Evolutionary conservation across 2,797 vertebrate genomes (phyloP).

Genomic region (Triplophysa bombifrons): DNA sequence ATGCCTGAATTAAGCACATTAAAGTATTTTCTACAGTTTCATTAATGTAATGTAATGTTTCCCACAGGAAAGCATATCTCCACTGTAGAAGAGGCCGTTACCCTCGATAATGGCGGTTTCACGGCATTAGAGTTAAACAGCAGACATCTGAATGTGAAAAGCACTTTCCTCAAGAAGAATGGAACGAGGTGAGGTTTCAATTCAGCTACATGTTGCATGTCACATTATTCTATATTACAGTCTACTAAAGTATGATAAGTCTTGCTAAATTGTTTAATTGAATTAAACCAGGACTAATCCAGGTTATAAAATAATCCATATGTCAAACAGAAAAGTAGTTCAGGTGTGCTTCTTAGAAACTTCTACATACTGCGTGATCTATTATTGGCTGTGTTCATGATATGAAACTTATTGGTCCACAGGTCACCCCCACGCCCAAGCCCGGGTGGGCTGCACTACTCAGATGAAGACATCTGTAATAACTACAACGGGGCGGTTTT

Average conservation of each 20-base stretch:
- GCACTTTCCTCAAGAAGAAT: conserved; percentile 92
- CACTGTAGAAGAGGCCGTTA: conserved; percentile 86
- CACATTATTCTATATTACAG: neutral
- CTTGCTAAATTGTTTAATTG: neutral
- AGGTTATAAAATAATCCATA: neutral
- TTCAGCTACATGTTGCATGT: neutral
- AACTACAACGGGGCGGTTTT: conserved; percentile 90
- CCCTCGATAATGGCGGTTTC: conserved; percentile 93
- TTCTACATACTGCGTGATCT: too few relatives aligned
- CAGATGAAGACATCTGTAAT: conserved; percentile 93
- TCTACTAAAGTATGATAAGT: neutral
- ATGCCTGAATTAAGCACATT: neutral
- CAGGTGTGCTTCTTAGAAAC: too few relatives aligned
- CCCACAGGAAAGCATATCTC: conserved; percentile 85
- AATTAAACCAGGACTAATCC: neutral
- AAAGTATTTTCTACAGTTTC: conserved; percentile 9
- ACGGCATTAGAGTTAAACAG: conserved; percentile 92
- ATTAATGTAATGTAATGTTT: conserved; percentile 30
- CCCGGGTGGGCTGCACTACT: conserved; percentile 92
- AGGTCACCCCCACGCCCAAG: conserved; percentile 95
- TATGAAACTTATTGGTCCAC: neutral
- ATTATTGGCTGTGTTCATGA: neutral
- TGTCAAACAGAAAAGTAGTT: neutral
- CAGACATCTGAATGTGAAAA: conserved; percentile 89
- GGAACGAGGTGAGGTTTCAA: conserved; percentile 83